Percentiles rank a stretch among this genome's conserved stretches.
Evolutionary conservation across 2,113 vertebrate genomes (phyloP).

Genomic region (Arizona elegans): DNA sequence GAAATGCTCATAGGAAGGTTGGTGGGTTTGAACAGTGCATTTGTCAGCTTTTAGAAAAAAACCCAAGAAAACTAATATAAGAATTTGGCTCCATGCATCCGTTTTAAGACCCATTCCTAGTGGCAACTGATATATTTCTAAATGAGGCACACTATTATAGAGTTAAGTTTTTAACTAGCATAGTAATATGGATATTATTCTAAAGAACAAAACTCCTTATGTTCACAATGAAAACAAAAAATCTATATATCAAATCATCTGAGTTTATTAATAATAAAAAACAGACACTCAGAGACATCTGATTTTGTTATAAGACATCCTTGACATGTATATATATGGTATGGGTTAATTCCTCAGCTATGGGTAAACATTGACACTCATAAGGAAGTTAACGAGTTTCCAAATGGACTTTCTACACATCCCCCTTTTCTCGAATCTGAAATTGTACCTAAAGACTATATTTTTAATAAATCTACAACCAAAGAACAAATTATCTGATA

Average conservation of each 20-base stretch:
- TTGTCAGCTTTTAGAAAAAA: background rate
- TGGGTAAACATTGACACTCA: background rate
- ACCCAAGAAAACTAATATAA: background rate
- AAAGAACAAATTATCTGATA: background rate
- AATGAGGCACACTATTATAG: background rate
- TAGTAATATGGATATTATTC: background rate
- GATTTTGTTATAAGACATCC: background rate
- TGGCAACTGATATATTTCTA: accelerated
- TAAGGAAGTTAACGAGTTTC: background rate
- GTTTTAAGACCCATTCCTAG: background rate
- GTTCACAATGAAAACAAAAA: accelerated
- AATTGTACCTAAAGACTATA: background rate
- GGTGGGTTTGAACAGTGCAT: background rate
- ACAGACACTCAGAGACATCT: background rate
- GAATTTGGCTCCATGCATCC: background rate
- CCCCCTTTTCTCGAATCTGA: background rate
- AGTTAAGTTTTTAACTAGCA: background rate
- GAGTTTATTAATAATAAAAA: background rate
- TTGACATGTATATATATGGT: too few species aligned
- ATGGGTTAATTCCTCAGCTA: background rate
- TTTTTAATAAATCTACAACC: background rate
- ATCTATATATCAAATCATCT: accelerated
- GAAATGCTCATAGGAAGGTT: background rate
- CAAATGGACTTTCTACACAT: background rate
- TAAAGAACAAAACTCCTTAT: accelerated